Percentiles rank a stretch among this genome's conserved stretches.
Conservation (phyloP, 2,888 invertebrate species). For the Venusia cambrica region DNA sequence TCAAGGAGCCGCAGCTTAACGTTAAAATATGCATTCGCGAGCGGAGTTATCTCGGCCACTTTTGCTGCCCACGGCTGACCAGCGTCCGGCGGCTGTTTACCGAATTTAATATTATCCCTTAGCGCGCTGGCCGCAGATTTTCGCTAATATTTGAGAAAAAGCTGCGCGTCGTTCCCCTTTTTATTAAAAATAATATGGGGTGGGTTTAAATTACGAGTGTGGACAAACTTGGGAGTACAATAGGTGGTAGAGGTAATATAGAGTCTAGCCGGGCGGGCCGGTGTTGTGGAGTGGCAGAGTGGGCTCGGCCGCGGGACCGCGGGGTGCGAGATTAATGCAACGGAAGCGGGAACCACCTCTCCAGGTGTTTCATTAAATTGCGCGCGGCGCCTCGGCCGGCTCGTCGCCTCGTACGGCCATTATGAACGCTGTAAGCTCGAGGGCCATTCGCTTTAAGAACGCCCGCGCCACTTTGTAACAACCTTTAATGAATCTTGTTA, state of each 20-base stretch:
- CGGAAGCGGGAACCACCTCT: conserved; percentile 73
- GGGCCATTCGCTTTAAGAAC: conserved; percentile 80
- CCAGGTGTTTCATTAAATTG: conserved; percentile 80
- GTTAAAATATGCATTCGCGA: conserved; percentile 75
- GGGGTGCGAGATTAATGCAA: conserved; percentile 71
- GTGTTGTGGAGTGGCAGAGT: conserved; percentile 11
- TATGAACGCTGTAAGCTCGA: conserved; percentile 77
- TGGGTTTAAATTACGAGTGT: conserved; percentile 23
- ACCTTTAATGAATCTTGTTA: conserved; percentile 80
- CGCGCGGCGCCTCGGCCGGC: conserved; percentile 70
- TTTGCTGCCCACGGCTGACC: conserved; percentile 49
- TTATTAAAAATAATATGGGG: conserved; percentile 31
- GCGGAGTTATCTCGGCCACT: conserved; percentile 67
- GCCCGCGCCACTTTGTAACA: conserved; percentile 78
- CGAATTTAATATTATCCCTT: conserved; percentile 57
- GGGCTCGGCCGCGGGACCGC: conserved; percentile 35
- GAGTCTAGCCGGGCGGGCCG: conserved; percentile 12
- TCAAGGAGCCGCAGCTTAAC: conserved; percentile 64
- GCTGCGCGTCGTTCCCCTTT: conserved; percentile 22
- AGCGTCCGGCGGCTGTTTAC: conserved; percentile 54
- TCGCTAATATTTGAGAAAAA: conserved; percentile 35
- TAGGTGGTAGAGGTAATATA: conserved; percentile 27
- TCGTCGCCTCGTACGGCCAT: conserved; percentile 72
- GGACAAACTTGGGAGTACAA: conserved; percentile 19
- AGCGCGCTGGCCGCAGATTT: conserved; percentile 12